These are phyloP conservation scores for Numida meleagris DNA, from an alignment of 2,113 vertebrate species.

Conservation along the genomic window DNA sequence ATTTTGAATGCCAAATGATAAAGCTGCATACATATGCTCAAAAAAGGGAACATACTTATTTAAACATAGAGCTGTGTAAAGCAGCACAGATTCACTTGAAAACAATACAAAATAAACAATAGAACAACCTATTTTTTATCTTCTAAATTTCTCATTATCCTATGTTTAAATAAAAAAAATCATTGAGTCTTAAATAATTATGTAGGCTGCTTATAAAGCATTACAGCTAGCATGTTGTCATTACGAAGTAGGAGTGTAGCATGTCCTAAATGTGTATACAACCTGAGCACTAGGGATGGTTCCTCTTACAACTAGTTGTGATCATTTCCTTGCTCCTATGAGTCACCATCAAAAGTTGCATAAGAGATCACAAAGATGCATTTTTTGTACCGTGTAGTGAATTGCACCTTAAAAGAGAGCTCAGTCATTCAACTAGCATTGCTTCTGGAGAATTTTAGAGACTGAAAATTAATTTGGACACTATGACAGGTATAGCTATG, in stretches of 20 bases:
- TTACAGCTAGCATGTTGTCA: not conserved
- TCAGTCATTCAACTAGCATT: not conserved
- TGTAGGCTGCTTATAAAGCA: not conserved
- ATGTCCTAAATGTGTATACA: not conserved
- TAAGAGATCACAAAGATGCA: not conserved
- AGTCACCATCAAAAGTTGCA: not conserved
- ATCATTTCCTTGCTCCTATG: not conserved
- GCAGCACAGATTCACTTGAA: not conserved
- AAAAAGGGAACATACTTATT: not conserved
- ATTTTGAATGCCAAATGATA: not conserved
- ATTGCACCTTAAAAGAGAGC: not conserved
- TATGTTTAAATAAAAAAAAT: not conserved
- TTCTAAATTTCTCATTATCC: not conserved
- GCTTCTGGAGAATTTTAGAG: not conserved
- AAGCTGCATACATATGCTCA: not conserved
- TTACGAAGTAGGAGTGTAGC: not conserved
- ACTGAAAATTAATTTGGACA: not conserved
- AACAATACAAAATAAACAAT: not conserved
- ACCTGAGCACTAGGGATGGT: not conserved
- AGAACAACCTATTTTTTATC: rapidly evolving
- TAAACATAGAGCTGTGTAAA: not conserved
- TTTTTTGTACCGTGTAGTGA: not conserved
- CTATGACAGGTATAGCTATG: not conserved
- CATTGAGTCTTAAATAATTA: not conserved
- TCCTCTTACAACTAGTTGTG: not conserved